Conservation (phyloP, 53 echinoderm and acorn worm genomes). For the Echinometra lucunter region DNA sequence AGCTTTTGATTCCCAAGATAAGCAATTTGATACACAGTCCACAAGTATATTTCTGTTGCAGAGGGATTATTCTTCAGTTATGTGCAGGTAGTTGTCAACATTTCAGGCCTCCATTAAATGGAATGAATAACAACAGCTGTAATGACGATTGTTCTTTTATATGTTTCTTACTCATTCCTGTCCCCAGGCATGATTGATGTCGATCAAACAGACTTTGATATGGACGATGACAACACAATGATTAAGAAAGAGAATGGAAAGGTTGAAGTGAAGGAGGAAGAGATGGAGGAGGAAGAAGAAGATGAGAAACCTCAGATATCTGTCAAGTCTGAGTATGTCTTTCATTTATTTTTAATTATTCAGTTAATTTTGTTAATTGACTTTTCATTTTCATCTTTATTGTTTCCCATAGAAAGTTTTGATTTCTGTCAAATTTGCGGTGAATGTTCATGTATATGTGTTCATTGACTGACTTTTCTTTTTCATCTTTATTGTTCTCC, state of each 20-base stretch:
- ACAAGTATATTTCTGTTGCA: no score
- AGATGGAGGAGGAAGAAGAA: constrained; percentile 56
- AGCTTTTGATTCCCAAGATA: no score
- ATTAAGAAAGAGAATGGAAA: constrained; percentile 33
- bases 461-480: no score
- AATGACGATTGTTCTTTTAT: background rate
- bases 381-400: no score
- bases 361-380: no score
- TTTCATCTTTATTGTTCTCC: no score
- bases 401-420: no score
- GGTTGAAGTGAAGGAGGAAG: constrained; percentile 23
- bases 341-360: background rate
- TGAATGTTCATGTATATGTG: no score
- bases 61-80: no score
- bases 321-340: constrained; percentile 30
- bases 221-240: background rate
- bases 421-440: no score
- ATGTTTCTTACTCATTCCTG: background rate
- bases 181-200: background rate
- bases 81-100: no score
- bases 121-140: background rate
- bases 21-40: no score
- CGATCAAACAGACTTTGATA: constrained; percentile 37
- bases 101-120: background rate
- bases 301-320: constrained; percentile 63